Evolutionary conservation across 2,888 invertebrate genomes (phyloP), one percentile per base, ranked within the genome.

Genomic region (Teinopalpus imperialis): DNA sequence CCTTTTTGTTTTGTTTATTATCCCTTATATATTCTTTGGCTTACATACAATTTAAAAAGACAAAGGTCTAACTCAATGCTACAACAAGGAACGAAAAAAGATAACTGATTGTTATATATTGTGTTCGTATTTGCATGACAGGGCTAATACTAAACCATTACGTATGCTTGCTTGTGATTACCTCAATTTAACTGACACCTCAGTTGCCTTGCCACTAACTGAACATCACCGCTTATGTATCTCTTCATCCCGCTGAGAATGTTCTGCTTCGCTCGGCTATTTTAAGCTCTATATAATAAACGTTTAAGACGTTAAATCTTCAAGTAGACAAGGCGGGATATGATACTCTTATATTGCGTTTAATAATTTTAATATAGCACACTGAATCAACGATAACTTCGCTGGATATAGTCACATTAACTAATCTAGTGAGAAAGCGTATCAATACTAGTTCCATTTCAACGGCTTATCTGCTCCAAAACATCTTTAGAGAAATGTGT

Each of bases 121-220:
- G 30, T 31, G 30, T 40, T 30, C 29, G 30, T 56, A 39, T 39
- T 37, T 60, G 59, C 61, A 63, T 61, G 57, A 57, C 54, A 56
- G 41, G 53, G 49, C 49, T 53, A 46, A 53, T 48, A 52, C 37
- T 43, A 39, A 43, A 35, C 44, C 9, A 48, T 35, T 43, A 37
- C 48, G 41, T 40, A 40, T 78, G 86, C 82, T 83, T 85, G 87
- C 83, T 83, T 87, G 74, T 69, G 65, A 70, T 68, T 68, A 67
- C 63, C 62, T 69, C 53, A 54, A 61, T 69, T 63, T 69, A 66
- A 81, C 81, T 78, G 70, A 83, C 79, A 81, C 72, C 70, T 74
- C 77, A 63, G 69, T 72, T 80, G 82, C 83, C 87, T 83, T 88
- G 88, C 86, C 87, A 88, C 87, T 88, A 88, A 88, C 87, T 83